Base-by-base conservation (phyloP, 37 sponge, comb jelly and placozoan species). In the Beroe ovata region DNA sequence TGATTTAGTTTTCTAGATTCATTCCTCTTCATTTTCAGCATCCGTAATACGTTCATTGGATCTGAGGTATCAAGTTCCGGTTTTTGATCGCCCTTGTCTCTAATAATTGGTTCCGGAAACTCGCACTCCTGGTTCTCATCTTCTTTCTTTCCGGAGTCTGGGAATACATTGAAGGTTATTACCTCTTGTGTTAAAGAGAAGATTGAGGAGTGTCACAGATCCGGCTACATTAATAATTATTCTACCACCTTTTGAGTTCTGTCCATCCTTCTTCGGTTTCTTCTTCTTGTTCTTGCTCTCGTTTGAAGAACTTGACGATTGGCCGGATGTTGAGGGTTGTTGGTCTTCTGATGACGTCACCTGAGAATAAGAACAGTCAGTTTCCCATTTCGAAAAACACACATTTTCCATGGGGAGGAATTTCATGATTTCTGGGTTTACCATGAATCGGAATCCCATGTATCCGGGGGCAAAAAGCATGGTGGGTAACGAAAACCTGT, bases 1-100 rank as follows among this genome's bases (percentile, higher is more conserved):
- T 94, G 97, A 90, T 96, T 96, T 23, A 95, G 81, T 64, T 96
- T 95, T 23, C 94, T 88, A 28, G 95, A 94, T 39, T 96, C 97
- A 71, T 95, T 93, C 92, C 93, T 88, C 37, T 41, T 14, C 60
- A 69, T 77, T 40, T 77, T 77, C 0, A 77, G 84, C 84, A 77
- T 77, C 25, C 35, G 26, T 21, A 77, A 54, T 1, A 77, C 22
- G 28, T 19, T 36, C 22, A 8, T 77, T 21, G 26, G 36, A 36
- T 77, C 54, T 6, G 54, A 42, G 11, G 84, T 77, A 25, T 77
- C 84, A n/a, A 77, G 36, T 23, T 8, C 28, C 14, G 11, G 1
- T 3, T 35, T 16, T 0, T 16, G 18, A 0, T 39, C 33, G 0
- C 41, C 84, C 8, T 30, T 36, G 4, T 77, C 84, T 4, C 33